Conservation (phyloP, 2,888 invertebrate genomes). For the Himalopsyche kuldschensis region DNA sequence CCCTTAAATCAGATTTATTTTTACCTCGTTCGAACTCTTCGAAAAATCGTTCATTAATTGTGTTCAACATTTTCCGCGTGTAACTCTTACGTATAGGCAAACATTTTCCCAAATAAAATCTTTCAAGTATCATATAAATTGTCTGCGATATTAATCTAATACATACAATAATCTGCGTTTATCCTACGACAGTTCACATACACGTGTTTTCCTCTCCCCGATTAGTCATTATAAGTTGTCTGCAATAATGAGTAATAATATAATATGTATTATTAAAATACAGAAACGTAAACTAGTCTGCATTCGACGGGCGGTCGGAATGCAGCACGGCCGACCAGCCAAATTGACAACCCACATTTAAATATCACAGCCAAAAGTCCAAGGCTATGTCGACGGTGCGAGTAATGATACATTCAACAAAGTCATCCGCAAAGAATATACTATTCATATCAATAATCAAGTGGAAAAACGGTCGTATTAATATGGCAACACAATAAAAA, state of each 20-base stretch:
- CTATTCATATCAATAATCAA: not conserved
- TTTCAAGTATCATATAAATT: conserved; percentile 11
- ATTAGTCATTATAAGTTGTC: not conserved
- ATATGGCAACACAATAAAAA: conserved; percentile 35
- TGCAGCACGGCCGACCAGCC: conserved; percentile 37
- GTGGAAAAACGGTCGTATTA: not conserved
- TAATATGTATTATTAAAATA: conserved; percentile 9
- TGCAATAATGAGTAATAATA: not conserved
- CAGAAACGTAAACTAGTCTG: conserved; percentile 28
- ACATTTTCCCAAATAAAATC: not conserved
- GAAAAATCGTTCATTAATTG: too few species aligned
- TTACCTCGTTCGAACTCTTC: too few species aligned
- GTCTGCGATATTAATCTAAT: conserved; percentile 2
- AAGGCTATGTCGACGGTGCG: conserved; percentile 39
- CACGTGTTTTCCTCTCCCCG: not conserved
- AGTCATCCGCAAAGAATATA: conserved; percentile 22
- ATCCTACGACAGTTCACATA: not conserved
- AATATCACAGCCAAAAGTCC: conserved; percentile 39
- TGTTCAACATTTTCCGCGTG: too few species aligned
- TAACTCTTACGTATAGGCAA: not conserved
- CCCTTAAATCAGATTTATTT: too few species aligned
- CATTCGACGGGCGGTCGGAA: conserved; percentile 29
- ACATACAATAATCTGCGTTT: conserved; percentile 1
- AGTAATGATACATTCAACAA: conserved; percentile 34
- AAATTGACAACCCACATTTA: conserved; percentile 40